phyloP scores from a whole-genome alignment of 2,888 invertebrate species.

The Antheraea yamamai region DNA sequence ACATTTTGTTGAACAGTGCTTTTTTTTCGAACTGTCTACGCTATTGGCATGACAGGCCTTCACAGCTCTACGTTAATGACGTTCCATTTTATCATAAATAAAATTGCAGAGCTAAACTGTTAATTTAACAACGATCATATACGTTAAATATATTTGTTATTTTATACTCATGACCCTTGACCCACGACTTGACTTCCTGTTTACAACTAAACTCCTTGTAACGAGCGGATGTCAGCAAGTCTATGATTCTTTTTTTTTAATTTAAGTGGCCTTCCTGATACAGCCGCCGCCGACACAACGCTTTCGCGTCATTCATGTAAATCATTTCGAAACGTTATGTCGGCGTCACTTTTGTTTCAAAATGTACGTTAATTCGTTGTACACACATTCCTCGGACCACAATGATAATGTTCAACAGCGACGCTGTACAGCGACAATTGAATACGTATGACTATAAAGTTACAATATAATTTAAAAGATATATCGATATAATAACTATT shows the following conservation, averaged over 20 bases:
- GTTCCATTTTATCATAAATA: too few relatives aligned
- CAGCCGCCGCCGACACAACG: neutral
- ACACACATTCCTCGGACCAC: slow-evolving; percentile 29
- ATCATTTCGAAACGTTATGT: slow-evolving; percentile 40
- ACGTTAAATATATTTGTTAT: neutral
- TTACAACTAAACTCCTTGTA: slow-evolving; percentile 4
- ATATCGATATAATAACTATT: too few relatives aligned
- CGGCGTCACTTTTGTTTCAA: slow-evolving; percentile 44
- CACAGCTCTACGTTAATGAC: too few relatives aligned
- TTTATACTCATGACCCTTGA: neutral
- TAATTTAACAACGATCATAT: neutral
- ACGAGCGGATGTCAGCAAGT: neutral
- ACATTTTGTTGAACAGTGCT: too few relatives aligned
- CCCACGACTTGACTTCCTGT: neutral
- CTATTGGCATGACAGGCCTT: too few relatives aligned
- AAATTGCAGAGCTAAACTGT: too few relatives aligned
- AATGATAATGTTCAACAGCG: neutral
- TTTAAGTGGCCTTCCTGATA: neutral
- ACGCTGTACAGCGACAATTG: too few relatives aligned
- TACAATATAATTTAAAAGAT: neutral
- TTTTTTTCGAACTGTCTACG: too few relatives aligned
- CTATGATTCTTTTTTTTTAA: neutral
- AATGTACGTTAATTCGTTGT: slow-evolving; percentile 35
- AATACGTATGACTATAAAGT: neutral
- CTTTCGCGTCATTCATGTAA: slow-evolving; percentile 36